Conservation (phyloP, 2,113 vertebrate genomes). For the Nycticryphes semicollaris region DNA sequence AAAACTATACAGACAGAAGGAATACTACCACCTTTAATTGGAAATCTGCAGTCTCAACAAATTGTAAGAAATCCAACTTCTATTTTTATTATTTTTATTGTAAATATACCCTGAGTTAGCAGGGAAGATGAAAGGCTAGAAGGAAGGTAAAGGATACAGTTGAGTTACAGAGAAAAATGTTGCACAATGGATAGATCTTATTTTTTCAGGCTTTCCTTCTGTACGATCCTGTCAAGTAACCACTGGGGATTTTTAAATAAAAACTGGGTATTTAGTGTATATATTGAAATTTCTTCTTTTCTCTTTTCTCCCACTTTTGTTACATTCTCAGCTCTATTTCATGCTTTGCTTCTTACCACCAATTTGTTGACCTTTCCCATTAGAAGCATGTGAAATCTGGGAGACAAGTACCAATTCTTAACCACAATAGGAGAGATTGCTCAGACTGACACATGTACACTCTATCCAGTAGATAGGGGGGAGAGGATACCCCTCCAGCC, state of each 20-base stretch:
- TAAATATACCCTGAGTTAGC: constrained; percentile 11
- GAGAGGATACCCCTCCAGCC: neutral
- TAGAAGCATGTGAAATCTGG: neutral
- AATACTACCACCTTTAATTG: neutral
- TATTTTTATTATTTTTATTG: constrained; percentile 46
- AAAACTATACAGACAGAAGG: constrained; percentile 6
- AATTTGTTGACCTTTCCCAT: neutral
- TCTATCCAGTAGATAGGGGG: neutral
- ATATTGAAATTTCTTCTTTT: constrained; percentile 5
- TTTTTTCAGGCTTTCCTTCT: neutral
- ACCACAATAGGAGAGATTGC: neutral
- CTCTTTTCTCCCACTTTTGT: neutral
- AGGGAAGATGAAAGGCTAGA: constrained; percentile 37
- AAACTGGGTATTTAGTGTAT: neutral
- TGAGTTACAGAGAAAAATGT: neutral
- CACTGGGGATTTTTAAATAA: neutral
- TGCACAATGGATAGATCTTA: neutral
- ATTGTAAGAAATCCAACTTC: neutral
- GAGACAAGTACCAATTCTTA: neutral
- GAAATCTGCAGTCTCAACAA: constrained; percentile 45
- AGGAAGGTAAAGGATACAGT: neutral
- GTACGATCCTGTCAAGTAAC: neutral
- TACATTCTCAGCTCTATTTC: neutral
- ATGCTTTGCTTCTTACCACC: neutral
- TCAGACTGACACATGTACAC: neutral